phyloP scores from a whole-genome alignment of 2,113 vertebrate species.

The Anolis sagrei region DNA sequence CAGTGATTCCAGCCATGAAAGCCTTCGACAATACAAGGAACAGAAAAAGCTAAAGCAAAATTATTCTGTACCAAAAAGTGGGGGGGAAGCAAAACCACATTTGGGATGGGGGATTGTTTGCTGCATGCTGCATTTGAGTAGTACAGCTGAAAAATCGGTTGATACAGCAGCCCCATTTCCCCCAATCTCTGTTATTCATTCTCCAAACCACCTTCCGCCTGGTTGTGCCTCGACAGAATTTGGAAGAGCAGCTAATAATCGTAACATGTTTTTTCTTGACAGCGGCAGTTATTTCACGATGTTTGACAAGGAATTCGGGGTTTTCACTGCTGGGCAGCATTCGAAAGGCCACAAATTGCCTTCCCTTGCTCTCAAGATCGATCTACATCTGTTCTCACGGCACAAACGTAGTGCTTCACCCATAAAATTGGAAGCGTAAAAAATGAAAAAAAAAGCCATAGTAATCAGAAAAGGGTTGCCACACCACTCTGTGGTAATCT shows the following conservation, averaged over 20 bases:
- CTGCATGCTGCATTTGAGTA: background rate
- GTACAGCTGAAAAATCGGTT: background rate
- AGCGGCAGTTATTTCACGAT: background rate
- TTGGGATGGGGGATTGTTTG: background rate
- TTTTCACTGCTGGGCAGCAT: background rate
- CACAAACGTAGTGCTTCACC: too few species aligned
- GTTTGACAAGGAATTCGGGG: background rate
- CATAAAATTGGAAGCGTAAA: background rate
- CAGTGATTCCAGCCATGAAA: too few species aligned
- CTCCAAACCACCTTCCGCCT: background rate
- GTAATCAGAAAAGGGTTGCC: background rate
- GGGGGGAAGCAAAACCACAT: too few species aligned
- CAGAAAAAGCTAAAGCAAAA: accelerated
- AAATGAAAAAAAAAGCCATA: background rate
- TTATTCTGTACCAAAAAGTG: accelerated
- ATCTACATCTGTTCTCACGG: background rate
- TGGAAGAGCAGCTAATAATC: background rate
- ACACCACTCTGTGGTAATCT: background rate
- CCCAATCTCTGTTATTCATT: background rate
- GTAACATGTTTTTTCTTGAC: background rate
- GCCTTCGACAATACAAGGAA: too few species aligned
- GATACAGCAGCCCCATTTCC: background rate
- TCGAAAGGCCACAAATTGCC: background rate
- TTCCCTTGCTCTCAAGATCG: background rate
- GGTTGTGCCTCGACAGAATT: background rate